Conservation (phyloP, 2,888 invertebrate genomes). For the Volucella inflata region DNA sequence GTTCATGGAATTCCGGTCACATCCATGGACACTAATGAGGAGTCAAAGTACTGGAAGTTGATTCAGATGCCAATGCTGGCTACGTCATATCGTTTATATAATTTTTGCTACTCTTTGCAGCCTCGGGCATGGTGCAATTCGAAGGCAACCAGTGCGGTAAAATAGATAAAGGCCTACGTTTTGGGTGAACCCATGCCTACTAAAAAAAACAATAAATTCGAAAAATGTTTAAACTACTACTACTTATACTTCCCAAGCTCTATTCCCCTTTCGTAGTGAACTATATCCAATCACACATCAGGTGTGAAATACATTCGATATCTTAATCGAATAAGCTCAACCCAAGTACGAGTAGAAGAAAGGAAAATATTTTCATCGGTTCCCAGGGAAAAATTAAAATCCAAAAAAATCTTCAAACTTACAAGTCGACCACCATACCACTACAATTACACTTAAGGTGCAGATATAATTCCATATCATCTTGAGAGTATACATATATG, state of each 20-base stretch:
- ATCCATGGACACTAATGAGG: constrained; percentile 72
- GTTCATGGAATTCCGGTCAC: constrained; percentile 70
- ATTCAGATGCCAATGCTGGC: constrained; percentile 54
- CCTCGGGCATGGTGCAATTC: constrained; percentile 66
- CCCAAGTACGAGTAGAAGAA: constrained; percentile 29
- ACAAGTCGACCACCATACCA: neutral
- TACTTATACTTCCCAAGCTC: too few relatives aligned
- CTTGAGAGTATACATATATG: constrained; percentile 57
- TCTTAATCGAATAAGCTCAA: constrained; percentile 27
- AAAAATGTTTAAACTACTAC: too few relatives aligned
- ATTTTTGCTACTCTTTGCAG: constrained; percentile 47
- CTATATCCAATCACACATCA: constrained; percentile 57
- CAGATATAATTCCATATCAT: constrained; percentile 69
- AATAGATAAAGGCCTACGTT: neutral
- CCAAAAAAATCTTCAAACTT: constrained; percentile 8
- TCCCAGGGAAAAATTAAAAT: constrained; percentile 43
- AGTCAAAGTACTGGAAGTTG: constrained; percentile 71
- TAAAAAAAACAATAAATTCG: constrained; percentile 21
- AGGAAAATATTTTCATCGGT: constrained; percentile 20
- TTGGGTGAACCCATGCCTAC: constrained; percentile 21
- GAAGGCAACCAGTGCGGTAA: constrained; percentile 16
- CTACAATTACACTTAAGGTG: constrained; percentile 58
- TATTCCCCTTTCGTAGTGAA: constrained; percentile 6
- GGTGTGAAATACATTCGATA: neutral
- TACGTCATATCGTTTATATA: constrained; percentile 54